Conservation (phyloP, 92 coral and sea anemone species). For the Phenganax subtilis region DNA sequence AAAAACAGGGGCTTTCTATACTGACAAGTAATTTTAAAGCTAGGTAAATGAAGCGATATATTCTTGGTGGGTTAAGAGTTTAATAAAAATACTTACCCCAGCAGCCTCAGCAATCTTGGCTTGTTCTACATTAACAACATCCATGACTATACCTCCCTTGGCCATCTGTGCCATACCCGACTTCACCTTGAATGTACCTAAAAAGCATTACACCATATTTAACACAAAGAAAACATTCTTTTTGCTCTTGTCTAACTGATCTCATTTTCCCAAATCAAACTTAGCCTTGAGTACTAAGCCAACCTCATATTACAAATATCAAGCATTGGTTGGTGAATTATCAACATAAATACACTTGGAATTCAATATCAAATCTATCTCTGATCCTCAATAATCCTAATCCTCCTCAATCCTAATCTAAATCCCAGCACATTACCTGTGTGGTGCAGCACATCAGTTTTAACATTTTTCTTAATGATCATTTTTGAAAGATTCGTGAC, state of each 20-base stretch:
- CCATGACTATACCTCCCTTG: slow-evolving; percentile 98
- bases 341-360: too few relatives aligned
- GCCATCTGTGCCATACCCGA: slow-evolving; percentile 97
- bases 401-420: too few relatives aligned
- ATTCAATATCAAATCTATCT: too few relatives aligned
- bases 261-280: neutral
- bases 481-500: slow-evolving; percentile 12
- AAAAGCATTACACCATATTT: neutral
- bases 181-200: slow-evolving; percentile 96
- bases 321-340: too few relatives aligned
- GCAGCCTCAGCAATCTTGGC: slow-evolving; percentile 91
- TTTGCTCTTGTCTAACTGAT: neutral
- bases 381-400: too few relatives aligned
- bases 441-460: slow-evolving; percentile 19
- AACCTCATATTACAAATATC: too few relatives aligned
- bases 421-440: slow-evolving; percentile 4
- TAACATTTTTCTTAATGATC: neutral
- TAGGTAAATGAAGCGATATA: neutral
- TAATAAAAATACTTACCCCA: slow-evolving; percentile 57
- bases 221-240: too few relatives aligned
- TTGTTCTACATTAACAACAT: slow-evolving; percentile 87
- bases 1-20: neutral
- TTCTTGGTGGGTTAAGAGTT: too few relatives aligned
- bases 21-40: neutral
- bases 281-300: neutral